These are phyloP conservation scores for Probaryconus sp. DNA, from an alignment of 1,140 invertebrate species.

Conservation along the genomic window DNA sequence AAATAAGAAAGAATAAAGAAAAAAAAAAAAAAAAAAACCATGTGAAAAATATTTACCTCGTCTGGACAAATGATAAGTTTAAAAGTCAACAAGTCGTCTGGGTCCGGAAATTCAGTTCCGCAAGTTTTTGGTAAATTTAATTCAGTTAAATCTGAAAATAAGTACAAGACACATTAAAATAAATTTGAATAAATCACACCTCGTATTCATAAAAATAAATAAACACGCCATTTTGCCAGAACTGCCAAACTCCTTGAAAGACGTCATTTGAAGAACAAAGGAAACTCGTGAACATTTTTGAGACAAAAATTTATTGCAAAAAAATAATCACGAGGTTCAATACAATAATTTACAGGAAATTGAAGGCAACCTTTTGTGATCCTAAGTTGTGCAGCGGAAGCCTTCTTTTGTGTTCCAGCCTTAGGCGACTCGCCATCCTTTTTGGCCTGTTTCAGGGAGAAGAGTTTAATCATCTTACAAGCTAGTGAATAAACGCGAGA, in stretches of 20 bases:
- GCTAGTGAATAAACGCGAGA: slow-evolving; percentile 57
- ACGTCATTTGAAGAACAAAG: no score
- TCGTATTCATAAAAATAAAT: slow-evolving; percentile 19
- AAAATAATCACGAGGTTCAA: no score
- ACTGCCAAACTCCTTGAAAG: slow-evolving; percentile 10
- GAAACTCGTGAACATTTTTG: no score
- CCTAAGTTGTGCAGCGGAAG: slow-evolving; percentile 96
- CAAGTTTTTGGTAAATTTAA: slow-evolving; percentile 98
- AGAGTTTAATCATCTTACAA: slow-evolving; percentile 95
- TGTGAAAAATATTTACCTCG: slow-evolving; percentile 84
- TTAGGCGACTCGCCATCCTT: slow-evolving; percentile 94
- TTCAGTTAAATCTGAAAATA: slow-evolving; percentile 95
- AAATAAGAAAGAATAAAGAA: no score
- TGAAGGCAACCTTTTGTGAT: slow-evolving; percentile 99
- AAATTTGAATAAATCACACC: slow-evolving; percentile 1
- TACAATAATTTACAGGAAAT: no score
- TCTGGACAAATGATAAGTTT: slow-evolving; percentile 98
- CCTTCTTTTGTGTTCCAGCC: slow-evolving; percentile 90
- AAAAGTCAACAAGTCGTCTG: slow-evolving; percentile 97
- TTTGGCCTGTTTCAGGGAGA: slow-evolving; percentile 98
- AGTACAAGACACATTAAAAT: neutral
- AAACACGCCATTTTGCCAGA: slow-evolving; percentile 30
- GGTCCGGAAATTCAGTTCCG: slow-evolving; percentile 96
- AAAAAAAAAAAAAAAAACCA: no score
- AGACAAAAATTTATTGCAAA: no score